phyloP scores from a whole-genome alignment of 2,888 invertebrate species.

The Apodemia duryi region DNA sequence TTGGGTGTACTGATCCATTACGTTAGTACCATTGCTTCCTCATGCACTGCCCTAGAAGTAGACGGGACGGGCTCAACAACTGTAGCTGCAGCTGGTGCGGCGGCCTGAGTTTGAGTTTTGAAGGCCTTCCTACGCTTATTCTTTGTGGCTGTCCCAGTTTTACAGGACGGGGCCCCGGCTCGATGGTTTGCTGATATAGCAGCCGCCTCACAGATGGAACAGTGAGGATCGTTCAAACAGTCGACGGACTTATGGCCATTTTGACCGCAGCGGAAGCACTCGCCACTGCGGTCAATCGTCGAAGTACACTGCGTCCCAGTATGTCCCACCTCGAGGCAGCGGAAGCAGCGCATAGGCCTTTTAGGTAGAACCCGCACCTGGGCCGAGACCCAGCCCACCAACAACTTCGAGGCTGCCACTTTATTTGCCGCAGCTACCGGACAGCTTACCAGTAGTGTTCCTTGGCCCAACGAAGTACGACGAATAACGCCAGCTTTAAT shows the following conservation, averaged over 20 bases:
- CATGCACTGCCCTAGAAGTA: no score
- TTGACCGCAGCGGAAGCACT: slow-evolving; percentile 26
- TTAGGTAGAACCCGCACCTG: slow-evolving; percentile 17
- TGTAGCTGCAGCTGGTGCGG: no score
- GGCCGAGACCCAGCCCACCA: slow-evolving; percentile 21
- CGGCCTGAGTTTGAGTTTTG: no score
- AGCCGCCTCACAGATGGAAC: not conserved
- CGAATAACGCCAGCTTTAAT: slow-evolving; percentile 10
- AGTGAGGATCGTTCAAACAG: slow-evolving; percentile 15
- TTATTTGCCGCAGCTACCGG: slow-evolving; percentile 23
- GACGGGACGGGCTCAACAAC: no score
- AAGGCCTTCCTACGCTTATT: no score
- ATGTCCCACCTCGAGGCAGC: slow-evolving; percentile 27
- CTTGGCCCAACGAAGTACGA: not conserved
- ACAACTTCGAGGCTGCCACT: slow-evolving; percentile 3
- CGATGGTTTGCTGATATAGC: no score
- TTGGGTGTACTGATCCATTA: no score
- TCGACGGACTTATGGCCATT: slow-evolving; percentile 24
- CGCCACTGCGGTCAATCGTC: slow-evolving; percentile 16
- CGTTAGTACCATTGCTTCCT: no score
- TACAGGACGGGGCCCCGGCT: no score
- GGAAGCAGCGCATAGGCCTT: slow-evolving; percentile 23
- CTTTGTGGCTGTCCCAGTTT: no score
- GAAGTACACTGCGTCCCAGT: slow-evolving; percentile 18
- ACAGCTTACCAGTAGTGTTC: slow-evolving; percentile 15